A percentile compares a stretch with the other conserved stretches of the same genome.
Conservation (phyloP, 2,797 vertebrate genomes). For the Chaetophractus vellerosus region DNA sequence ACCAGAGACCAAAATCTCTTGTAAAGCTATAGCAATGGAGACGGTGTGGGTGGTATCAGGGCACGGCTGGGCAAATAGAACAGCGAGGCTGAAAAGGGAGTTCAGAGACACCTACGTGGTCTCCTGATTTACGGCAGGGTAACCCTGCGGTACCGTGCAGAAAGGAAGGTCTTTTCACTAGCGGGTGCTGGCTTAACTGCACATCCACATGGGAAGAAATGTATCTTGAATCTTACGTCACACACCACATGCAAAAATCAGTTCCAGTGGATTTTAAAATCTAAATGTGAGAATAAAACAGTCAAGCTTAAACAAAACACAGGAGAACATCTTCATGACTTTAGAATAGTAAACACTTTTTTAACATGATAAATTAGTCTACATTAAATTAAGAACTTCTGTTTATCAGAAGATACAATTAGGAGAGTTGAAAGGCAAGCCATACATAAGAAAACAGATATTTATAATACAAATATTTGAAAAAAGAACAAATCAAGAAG, state of each 20-base stretch:
- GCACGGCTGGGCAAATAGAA: neutral
- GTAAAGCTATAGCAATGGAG: neutral
- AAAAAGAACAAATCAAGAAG: conserved; percentile 3
- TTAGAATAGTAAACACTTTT: neutral
- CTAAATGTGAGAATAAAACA: conserved; percentile 26
- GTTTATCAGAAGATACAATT: neutral
- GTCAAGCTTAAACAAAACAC: neutral
- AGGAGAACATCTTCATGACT: neutral
- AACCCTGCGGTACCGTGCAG: neutral
- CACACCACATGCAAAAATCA: neutral
- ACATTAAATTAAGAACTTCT: conserved; percentile 16
- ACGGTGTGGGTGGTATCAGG: neutral
- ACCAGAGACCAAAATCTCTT: neutral
- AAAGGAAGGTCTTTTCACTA: neutral
- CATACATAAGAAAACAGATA: neutral
- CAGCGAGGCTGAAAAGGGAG: neutral
- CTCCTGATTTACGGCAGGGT: neutral
- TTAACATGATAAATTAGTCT: neutral
- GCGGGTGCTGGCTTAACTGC: neutral
- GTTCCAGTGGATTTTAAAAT: neutral
- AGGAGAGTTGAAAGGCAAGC: neutral
- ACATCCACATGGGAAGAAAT: neutral
- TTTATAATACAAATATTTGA: neutral
- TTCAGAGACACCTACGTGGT: neutral
- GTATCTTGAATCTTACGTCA: neutral